These are phyloP conservation scores for Aviceda subcristata DNA, from an alignment of 2,113 vertebrate species.

Conservation along the genomic window DNA sequence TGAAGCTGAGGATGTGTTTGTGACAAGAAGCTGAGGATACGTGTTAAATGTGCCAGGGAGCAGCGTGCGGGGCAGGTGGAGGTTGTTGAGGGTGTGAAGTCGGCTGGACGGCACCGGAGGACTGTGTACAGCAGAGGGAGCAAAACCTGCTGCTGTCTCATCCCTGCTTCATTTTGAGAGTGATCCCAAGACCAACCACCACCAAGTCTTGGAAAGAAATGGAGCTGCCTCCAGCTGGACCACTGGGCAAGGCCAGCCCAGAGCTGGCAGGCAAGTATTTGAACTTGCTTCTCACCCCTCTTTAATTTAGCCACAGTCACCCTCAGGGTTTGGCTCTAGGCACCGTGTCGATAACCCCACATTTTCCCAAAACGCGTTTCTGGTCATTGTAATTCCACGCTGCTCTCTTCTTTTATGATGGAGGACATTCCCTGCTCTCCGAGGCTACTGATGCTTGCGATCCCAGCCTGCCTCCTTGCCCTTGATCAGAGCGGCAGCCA, in stretches of 20 bases:
- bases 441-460: background rate
- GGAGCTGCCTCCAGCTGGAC: background rate
- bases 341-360: fast-evolving
- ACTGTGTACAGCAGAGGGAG: slow-evolving; percentile 62
- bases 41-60: background rate
- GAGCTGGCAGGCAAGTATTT: background rate
- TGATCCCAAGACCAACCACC: background rate
- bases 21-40: background rate
- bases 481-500: background rate
- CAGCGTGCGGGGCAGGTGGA: background rate
- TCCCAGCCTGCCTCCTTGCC: background rate
- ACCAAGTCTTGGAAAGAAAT: background rate
- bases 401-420: background rate
- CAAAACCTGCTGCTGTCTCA: background rate
- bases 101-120: background rate
- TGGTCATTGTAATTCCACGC: background rate
- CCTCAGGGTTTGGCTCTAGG: background rate
- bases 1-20: background rate
- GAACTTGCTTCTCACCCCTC: background rate
- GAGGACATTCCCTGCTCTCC: background rate
- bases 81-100: background rate
- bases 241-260: background rate
- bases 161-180: background rate
- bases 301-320: background rate
- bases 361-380: background rate